These are phyloP conservation scores for Exaiptasia diaphana DNA, from an alignment of 64 coral and sea anemone species.

Conservation along the genomic window DNA sequence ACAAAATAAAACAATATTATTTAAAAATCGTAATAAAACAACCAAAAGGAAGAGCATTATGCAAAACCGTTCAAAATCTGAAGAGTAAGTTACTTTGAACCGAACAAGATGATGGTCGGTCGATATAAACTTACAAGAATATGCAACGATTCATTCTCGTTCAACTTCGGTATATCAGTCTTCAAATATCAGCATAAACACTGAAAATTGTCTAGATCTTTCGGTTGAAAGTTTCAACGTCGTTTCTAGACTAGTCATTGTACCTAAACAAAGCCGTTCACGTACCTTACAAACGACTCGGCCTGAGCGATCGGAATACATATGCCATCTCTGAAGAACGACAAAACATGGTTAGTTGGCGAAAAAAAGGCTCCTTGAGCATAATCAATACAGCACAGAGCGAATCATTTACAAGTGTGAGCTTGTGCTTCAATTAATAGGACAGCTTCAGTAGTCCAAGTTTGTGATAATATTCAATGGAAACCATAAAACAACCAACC, in stretches of 20 bases:
- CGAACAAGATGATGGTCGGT: background rate
- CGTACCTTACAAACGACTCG: conserved; percentile 18
- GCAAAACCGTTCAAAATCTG: conserved; percentile 15
- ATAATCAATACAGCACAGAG: background rate
- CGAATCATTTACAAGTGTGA: background rate
- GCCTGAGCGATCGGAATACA: background rate
- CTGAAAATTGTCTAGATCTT: no score
- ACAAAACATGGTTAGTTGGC: background rate
- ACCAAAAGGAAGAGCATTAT: conserved; percentile 20
- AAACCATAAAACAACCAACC: background rate
- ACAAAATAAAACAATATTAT: background rate
- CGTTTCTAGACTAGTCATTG: no score
- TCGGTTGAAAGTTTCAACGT: no score
- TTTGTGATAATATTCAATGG: background rate
- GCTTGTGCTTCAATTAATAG: background rate
- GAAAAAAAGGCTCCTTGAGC: background rate
- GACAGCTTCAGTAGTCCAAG: background rate
- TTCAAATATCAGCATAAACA: no score
- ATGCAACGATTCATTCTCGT: background rate
- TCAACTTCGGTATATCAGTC: background rate
- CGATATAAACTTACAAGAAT: background rate
- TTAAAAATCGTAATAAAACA: background rate
- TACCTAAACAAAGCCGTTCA: background rate
- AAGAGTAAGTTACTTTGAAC: background rate
- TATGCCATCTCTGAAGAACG: conserved; percentile 10